Conservation (phyloP, 2,888 invertebrate genomes). For the Diaperis boleti region DNA sequence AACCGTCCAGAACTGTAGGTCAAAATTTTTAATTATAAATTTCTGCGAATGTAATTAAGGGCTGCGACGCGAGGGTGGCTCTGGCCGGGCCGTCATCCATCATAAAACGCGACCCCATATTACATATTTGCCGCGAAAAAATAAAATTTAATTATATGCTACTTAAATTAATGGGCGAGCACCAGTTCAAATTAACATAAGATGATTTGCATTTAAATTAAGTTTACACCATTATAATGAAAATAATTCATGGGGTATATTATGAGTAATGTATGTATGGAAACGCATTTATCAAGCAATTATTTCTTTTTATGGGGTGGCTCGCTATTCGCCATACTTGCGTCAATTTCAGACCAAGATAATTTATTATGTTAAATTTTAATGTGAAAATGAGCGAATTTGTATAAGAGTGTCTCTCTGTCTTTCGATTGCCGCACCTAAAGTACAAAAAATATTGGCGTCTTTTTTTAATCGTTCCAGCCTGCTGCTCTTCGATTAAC, state of each 20-base stretch:
- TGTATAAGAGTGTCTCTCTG: too few species aligned
- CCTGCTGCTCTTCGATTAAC: too few species aligned
- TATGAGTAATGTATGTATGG: slow-evolving; percentile 63
- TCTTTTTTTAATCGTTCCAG: too few species aligned
- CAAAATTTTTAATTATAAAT: slow-evolving; percentile 63
- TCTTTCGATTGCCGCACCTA: too few species aligned
- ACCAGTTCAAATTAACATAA: slow-evolving; percentile 67
- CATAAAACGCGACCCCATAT: slow-evolving; percentile 57
- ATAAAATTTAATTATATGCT: slow-evolving; percentile 78
- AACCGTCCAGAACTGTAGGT: slow-evolving; percentile 46
- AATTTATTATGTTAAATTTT: too few species aligned
- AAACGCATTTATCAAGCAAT: slow-evolving; percentile 62
- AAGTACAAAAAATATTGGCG: too few species aligned
- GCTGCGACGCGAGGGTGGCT: slow-evolving; percentile 52
- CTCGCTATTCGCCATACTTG: too few species aligned
- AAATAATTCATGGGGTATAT: slow-evolving; percentile 66
- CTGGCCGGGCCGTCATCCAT: slow-evolving; percentile 59
- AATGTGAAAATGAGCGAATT: too few species aligned
- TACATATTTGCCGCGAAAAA: slow-evolving; percentile 64
- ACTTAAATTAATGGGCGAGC: slow-evolving; percentile 76
- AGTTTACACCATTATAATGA: slow-evolving; percentile 67
- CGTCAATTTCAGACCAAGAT: too few species aligned
- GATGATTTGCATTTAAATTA: slow-evolving; percentile 68
- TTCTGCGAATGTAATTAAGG: slow-evolving; percentile 61
- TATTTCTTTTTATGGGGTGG: slow-evolving; percentile 54